Conservation (phyloP, 2,797 vertebrate genomes). For the Meriones psammophilus region DNA sequence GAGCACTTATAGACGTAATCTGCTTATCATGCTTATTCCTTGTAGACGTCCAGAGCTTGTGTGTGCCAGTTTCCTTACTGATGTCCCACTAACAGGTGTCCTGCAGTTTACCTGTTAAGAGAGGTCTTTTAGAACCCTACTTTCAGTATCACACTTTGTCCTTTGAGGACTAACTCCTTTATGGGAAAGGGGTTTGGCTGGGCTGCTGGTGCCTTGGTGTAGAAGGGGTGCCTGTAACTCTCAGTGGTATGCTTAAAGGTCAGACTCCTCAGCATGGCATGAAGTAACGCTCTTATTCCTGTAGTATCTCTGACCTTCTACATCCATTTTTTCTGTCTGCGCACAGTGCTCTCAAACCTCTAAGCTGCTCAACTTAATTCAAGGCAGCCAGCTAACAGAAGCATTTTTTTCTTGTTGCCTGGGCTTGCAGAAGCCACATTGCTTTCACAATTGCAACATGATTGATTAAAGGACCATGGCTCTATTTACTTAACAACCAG, state of each 20-base stretch:
- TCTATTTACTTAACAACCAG: slow-evolving; percentile 52
- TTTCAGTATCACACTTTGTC: background rate
- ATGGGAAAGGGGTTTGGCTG: background rate
- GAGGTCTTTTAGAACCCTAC: background rate
- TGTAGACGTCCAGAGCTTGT: background rate
- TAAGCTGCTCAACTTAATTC: background rate
- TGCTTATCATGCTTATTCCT: slow-evolving; percentile 43
- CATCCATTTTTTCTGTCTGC: background rate
- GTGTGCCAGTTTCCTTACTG: slow-evolving; percentile 17
- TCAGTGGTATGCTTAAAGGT: background rate
- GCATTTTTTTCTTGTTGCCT: background rate
- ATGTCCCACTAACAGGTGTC: background rate
- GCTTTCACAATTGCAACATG: too few species aligned
- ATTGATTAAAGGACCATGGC: background rate
- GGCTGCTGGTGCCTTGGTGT: background rate
- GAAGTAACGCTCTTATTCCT: background rate
- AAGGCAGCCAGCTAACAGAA: background rate
- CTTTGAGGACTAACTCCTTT: background rate
- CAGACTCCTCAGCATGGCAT: background rate
- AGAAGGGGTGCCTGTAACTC: background rate
- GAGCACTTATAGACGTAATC: background rate
- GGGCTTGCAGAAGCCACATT: background rate
- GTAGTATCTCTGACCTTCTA: background rate
- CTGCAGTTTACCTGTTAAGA: background rate
- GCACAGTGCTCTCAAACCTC: background rate